Evolutionary conservation across 1,140 invertebrate species (phyloP).

Genomic region (Lanistes nyassanus): DNA sequence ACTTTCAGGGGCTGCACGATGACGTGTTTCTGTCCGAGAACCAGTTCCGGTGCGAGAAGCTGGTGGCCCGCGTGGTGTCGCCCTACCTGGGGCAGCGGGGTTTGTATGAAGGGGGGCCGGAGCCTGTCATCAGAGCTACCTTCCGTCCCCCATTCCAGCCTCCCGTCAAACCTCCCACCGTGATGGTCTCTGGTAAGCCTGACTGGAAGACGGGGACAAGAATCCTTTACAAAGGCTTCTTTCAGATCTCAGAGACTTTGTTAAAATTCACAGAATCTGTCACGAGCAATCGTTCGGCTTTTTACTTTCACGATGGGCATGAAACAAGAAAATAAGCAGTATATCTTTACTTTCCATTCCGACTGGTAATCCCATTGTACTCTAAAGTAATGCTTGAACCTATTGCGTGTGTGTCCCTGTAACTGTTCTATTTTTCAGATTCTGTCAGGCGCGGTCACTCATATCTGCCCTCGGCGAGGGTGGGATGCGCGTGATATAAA

Average conservation of each 20-base stretch:
- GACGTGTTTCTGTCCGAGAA: slow-evolving; percentile 45
- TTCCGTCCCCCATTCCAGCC: slow-evolving; percentile 28
- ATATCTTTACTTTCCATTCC: no score
- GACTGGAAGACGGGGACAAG: not conserved
- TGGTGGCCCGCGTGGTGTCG: slow-evolving; percentile 45
- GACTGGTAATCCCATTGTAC: no score
- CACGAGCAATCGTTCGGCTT: not conserved
- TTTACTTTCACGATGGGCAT: not conserved
- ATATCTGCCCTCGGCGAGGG: not conserved
- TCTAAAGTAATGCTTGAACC: no score
- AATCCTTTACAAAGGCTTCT: not conserved
- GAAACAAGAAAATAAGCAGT: not conserved
- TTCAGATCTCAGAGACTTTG: not conserved
- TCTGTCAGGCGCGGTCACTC: not conserved
- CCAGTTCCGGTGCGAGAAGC: slow-evolving; percentile 43
- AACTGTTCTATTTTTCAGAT: no score
- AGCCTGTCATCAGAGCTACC: slow-evolving; percentile 39
- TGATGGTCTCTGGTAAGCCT: slow-evolving; percentile 10
- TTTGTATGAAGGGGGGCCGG: slow-evolving; percentile 45
- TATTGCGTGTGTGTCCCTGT: not conserved
- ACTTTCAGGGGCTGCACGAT: slow-evolving; percentile 45
- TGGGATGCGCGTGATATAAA: no score
- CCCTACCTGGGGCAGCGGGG: slow-evolving; percentile 53
- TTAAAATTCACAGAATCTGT: not conserved
- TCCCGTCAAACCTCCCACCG: not conserved